Evolutionary conservation across 2,113 vertebrate species (phyloP), one percentile per base, ranked within the genome.

Genomic region (Actinemys pallida): DNA sequence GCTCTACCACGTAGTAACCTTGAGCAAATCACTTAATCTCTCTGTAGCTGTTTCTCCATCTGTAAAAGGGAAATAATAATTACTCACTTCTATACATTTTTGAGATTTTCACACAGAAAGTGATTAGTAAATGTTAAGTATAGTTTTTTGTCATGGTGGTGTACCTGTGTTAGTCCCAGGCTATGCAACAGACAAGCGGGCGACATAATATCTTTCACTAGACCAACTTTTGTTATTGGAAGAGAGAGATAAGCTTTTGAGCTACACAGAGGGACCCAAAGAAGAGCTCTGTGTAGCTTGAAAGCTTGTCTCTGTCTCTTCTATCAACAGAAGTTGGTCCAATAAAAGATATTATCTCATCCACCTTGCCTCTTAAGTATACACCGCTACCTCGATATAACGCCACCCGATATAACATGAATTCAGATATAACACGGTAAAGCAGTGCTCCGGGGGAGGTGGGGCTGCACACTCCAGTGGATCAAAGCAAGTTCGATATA

Each of bases 1-100:
- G 3, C 7, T 14, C 8, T 62, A 20, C 8, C 0, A 0, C 8
- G 16, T 49, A 7, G 3, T 27, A 16, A 2, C 52, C 82, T 53
- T 19, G 47, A 31, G 22, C 13, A 75, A 47, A 50, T 42, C 56
- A 20, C 24, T 69, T 52, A 4, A 27, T 39, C 56, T 29, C 52
- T 22, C 53, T 53, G 45, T 50, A 83, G 42, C 49, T 52, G 19
- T 31, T 83, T 56, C 20, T 80, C 53, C 12, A 42, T 20, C 11
- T 86, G n/a, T 27, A 76, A 10, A 39, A 56, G 5, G 29, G 12
- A 42, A 56, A 22, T 1, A 86, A 8, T 9, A 81, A 19, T 10
- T 54, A 54, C 2, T 0, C 4, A 54, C 31, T n/a, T 45, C 31
- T 53, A 17, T 2, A 8, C 84, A 25, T 49, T 88, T 92, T 84